phyloP scores from a whole-genome alignment of 1,140 invertebrate species.

The Varroa destructor region DNA sequence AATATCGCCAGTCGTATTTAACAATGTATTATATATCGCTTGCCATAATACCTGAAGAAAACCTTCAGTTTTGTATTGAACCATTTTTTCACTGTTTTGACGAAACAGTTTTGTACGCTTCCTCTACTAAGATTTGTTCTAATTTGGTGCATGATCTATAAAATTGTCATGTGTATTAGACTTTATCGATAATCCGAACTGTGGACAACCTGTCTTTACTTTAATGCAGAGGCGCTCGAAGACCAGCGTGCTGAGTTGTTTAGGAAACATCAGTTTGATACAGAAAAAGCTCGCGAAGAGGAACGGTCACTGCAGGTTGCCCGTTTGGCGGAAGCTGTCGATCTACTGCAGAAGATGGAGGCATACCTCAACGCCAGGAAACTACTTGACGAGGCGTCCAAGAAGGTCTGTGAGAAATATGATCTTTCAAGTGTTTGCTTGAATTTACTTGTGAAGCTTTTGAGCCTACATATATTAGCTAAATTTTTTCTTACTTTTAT shows the following conservation, averaged over 20 bases:
- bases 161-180: neutral
- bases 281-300: constrained; percentile 59
- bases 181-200: neutral
- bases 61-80: too few relatives aligned
- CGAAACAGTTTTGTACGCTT: too few relatives aligned
- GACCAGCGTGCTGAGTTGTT: constrained; percentile 57
- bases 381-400: constrained; percentile 39
- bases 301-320: constrained; percentile 51
- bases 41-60: too few relatives aligned
- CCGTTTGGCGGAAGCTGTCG: constrained; percentile 68
- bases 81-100: too few relatives aligned
- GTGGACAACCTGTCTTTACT: neutral
- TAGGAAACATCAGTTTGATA: constrained; percentile 48
- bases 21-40: too few relatives aligned
- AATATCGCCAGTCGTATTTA: too few relatives aligned
- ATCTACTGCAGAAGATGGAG: constrained; percentile 38
- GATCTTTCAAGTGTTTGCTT: constrained; percentile 49
- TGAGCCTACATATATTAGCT: constrained; percentile 22
- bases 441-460: constrained; percentile 38
- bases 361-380: constrained; percentile 32
- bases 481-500: neutral
- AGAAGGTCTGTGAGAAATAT: constrained; percentile 39
- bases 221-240: constrained; percentile 45
- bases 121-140: too few relatives aligned
- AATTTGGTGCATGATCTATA: too few relatives aligned